Conservation (phyloP, 2,888 invertebrate genomes). For the Ctena decussata region DNA sequence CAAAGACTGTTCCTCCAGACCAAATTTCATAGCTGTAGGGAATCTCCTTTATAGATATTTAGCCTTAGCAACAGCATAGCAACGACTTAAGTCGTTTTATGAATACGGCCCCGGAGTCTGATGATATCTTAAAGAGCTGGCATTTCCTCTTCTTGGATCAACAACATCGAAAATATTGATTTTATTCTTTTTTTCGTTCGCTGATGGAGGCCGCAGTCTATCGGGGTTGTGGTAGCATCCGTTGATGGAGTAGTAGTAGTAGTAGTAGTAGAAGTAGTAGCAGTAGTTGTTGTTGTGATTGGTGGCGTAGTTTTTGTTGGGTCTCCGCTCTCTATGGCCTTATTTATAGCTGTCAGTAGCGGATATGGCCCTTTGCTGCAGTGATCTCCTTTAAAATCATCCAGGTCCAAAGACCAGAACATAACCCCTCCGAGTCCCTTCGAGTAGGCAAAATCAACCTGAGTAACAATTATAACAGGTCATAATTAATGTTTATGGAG, state of each 20-base stretch:
- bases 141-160: not conserved
- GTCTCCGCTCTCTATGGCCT: conserved; percentile 32
- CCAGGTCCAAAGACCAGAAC: conserved; percentile 82
- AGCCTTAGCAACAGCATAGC: too few relatives aligned
- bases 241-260: too few relatives aligned
- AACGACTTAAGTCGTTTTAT: too few relatives aligned
- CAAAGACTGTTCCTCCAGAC: too few relatives aligned
- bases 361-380: conserved; percentile 78
- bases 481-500: too few relatives aligned
- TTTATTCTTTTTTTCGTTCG: conserved; percentile 49
- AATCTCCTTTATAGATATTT: too few relatives aligned
- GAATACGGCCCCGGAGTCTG: not conserved
- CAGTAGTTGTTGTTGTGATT: conserved; percentile 1
- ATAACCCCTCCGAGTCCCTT: conserved; percentile 89
- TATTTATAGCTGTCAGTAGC: conserved; percentile 70
- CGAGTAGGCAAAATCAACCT: conserved; percentile 92
- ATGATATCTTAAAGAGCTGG: not conserved
- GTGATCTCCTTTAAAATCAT: conserved; percentile 79
- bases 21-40: too few relatives aligned
- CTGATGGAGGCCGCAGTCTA: conserved; percentile 52
- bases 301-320: not conserved
- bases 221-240: conserved; percentile 45
- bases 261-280: too few relatives aligned
- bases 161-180: conserved; percentile 43
- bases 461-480: too few relatives aligned